Evolutionary conservation across 30 jellyfish, hydroid and myxozoan genomes (phyloP), one percentile per base, ranked within the genome.

Genomic region (Hydractinia symbiolongicarpus): DNA sequence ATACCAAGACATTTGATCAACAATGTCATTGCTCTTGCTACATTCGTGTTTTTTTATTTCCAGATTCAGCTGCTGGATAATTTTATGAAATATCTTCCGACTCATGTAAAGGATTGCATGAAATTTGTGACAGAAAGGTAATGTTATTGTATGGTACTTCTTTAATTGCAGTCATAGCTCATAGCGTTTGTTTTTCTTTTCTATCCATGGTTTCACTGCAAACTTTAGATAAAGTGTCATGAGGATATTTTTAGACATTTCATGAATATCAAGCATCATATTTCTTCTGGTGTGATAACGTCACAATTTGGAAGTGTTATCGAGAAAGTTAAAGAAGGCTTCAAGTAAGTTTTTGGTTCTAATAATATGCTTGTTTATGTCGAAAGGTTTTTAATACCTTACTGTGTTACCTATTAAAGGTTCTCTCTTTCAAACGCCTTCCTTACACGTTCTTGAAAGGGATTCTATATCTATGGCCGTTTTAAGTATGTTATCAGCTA

Each of bases 61-160:
- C 74, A 78, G 86, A 55, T n/a, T 9, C 86, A 78, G 56, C 83
- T 78, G 10, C 52, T 78, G 86, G 86, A 78, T 4, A 61, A 84
- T 57, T 78, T 78, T 62, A 14, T 78, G 61, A 54, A 57, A 20
- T 56, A 78, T 62, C 15, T 51, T 6, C 82, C 86, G 30, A 78
- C 58, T n/a, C 69, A 57, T 16, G 71, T 62, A 7, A 61, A 78
- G 61, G 86, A 78, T 6, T 78, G 86, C 64, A 58, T 78, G 44
- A 61, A 44, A 9, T 78, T 56, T 51, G 54, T 78, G 52, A 78
- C 86, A 5, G 86, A 78, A 21, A 78, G 86, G 86, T 78, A 55
- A 16, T 11, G 69, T 58, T 16, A 30, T 58, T 1, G 15, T 58
- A 58, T 16, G 3, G 3, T 58, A 0, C 3, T 3, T 58, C 3